Percentiles rank a stretch among this genome's conserved stretches.
Conservation (phyloP, 2,888 invertebrate genomes). For the Metacarcinus magister region DNA sequence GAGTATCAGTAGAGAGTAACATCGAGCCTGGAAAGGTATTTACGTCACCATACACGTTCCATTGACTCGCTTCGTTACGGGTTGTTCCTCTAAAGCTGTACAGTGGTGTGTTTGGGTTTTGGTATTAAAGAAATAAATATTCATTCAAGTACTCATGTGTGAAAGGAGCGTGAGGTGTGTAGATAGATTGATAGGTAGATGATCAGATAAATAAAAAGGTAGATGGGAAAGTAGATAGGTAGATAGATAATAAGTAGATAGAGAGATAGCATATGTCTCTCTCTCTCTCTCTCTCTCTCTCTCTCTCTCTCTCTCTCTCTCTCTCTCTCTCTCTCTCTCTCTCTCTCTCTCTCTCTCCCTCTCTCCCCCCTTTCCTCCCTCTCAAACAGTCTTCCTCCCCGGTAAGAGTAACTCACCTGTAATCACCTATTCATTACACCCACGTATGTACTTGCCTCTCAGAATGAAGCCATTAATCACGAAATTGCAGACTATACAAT, state of each 20-base stretch:
- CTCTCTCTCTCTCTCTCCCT: slow-evolving; percentile 63
- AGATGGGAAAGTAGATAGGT: not conserved
- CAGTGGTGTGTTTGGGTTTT: too few relatives aligned
- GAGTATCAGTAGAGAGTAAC: too few relatives aligned
- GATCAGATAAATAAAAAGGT: not conserved
- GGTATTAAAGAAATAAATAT: not conserved
- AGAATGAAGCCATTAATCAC: not conserved
- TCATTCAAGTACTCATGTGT: not conserved
- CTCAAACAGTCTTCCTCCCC: not conserved
- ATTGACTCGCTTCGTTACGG: too few relatives aligned
- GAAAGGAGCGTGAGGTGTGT: not conserved
- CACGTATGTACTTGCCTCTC: too few relatives aligned
- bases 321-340: slow-evolving; percentile 64
- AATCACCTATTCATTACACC: not conserved
- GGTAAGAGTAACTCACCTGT: not conserved
- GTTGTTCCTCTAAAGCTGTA: too few relatives aligned
- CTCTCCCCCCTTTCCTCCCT: not conserved
- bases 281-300: not conserved
- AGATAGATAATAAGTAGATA: not conserved
- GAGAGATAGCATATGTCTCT: not conserved
- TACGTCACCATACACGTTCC: too few relatives aligned
- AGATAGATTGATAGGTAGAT: not conserved
- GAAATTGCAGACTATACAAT: not conserved
- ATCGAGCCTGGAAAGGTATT: too few relatives aligned
- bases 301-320: not conserved